These are phyloP conservation scores for Entomyzon cyanotis DNA, from an alignment of 2,113 vertebrate species.

Conservation along the genomic window DNA sequence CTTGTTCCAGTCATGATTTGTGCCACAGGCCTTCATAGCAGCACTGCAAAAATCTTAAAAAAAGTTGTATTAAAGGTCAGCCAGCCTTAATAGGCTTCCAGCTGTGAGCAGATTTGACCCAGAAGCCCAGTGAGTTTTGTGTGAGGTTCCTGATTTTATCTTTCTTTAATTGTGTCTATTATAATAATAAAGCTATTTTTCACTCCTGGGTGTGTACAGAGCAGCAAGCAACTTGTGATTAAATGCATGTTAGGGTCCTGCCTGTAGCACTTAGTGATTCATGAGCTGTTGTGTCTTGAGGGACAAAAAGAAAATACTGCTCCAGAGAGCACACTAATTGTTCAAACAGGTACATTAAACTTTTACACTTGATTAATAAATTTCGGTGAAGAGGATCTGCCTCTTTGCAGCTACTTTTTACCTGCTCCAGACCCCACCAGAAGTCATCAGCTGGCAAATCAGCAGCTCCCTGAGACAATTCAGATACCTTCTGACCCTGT, in stretches of 20 bases:
- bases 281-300: neutral
- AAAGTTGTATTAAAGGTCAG: slow-evolving; percentile 15
- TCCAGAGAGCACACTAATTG: neutral
- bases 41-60: neutral
- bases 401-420: neutral
- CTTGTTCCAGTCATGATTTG: neutral
- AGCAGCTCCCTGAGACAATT: neutral
- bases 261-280: neutral
- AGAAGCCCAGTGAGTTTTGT: neutral
- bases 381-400: neutral
- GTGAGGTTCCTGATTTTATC: neutral
- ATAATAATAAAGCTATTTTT: neutral
- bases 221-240: neutral
- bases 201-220: neutral
- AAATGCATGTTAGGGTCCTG: neutral
- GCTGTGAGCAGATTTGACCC: neutral
- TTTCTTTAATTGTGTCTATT: neutral
- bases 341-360: neutral
- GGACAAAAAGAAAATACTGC: neutral
- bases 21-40: neutral
- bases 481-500: neutral
- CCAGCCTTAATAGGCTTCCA: slow-evolving; percentile 8
- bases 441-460: neutral
- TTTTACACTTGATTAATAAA: neutral
- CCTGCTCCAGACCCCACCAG: neutral